Evolutionary conservation across 2,113 vertebrate species (phyloP), one percentile per base, ranked within the genome.

Genomic region (Anoplopoma fimbria): DNA sequence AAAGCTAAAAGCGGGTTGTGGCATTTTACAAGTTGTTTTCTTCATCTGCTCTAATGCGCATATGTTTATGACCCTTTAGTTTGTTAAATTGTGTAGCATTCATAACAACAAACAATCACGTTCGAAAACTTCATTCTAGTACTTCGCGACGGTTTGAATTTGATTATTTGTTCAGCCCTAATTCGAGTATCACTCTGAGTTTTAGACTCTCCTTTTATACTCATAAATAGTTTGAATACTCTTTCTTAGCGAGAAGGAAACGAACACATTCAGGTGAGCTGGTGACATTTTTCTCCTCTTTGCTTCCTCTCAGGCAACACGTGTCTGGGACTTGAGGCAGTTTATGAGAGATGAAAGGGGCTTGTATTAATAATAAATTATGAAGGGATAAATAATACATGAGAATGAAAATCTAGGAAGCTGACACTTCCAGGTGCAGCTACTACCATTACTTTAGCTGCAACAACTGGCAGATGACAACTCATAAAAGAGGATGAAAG

Each of bases 351-450:
- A 92, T 93, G 88, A 93, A 93, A 93, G 90, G 90, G 76, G 83
- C 33, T 75, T 61, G 61, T 71, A 91, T 94, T 84, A 93, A 92
- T 93, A 93, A 94, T 93, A 86, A 87, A 93, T 89, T 92, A 87
- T 89, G 49, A 88, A 83, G 68, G 25, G 55, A 23, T 94, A 82
- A 94, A 93, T 94, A 83, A 94, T 92, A 89, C 57, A 94, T 90
- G 86, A 89, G 87, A 79, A 69, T 70, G 27, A 88, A 87, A 86
- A 79, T 86, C 88, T 75, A 84, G 79, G 77, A 87, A 86, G 87
- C 74, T 60, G 72, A 55, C 57, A 82, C 71, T 86, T 92, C 49
- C 77, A 92, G 86, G 86, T 90, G 80, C 61, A 75, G 79, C 53
- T 74, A n/a, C 31, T 49, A 58, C 38, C 49, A 73, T 77, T 61